A percentile compares a stretch with the other conserved stretches of the same genome.
Conservation (phyloP, 1,140 invertebrate genomes). For the Papilio xuthus region DNA sequence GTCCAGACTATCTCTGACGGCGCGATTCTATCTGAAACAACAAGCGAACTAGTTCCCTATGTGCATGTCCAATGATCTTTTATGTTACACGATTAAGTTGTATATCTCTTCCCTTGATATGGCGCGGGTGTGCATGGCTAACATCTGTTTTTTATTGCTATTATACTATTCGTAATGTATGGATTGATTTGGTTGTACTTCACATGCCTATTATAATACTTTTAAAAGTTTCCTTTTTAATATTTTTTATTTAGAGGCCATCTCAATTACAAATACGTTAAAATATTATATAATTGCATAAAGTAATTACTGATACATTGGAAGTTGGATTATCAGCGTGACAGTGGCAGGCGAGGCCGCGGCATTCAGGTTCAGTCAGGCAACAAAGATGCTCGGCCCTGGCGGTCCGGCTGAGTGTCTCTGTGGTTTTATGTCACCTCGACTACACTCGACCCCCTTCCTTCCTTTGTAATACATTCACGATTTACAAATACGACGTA, state of each 20-base stretch:
- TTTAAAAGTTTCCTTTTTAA: neutral
- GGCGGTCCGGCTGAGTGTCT: conserved; percentile 13
- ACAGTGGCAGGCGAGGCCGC: conserved; percentile 29
- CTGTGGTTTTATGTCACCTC: conserved; percentile 22
- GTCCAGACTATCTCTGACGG: conserved; percentile 45
- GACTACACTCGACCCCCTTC: neutral
- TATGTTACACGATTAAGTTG: conserved; percentile 51
- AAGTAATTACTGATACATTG: conserved; percentile 5
- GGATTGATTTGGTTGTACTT: neutral
- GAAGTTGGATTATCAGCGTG: conserved; percentile 16
- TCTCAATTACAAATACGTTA: neutral
- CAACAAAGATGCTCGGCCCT: conserved; percentile 29
- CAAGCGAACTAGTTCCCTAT: conserved; percentile 47
- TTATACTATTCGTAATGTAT: neutral
- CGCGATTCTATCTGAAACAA: conserved; percentile 50
- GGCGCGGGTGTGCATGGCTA: neutral
- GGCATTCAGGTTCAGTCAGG: conserved; percentile 21
- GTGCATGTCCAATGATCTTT: conserved; percentile 51
- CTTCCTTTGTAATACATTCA: conserved; percentile 18
- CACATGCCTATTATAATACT: neutral
- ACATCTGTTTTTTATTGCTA: conserved; percentile 1
- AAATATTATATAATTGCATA: conserved; percentile 2
- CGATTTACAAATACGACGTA: neutral
- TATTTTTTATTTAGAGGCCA: neutral
- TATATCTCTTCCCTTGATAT: conserved; percentile 46